These are phyloP conservation scores for Drosophila hydei DNA, from an alignment of 1,140 invertebrate genomes.

Conservation along the genomic window DNA sequence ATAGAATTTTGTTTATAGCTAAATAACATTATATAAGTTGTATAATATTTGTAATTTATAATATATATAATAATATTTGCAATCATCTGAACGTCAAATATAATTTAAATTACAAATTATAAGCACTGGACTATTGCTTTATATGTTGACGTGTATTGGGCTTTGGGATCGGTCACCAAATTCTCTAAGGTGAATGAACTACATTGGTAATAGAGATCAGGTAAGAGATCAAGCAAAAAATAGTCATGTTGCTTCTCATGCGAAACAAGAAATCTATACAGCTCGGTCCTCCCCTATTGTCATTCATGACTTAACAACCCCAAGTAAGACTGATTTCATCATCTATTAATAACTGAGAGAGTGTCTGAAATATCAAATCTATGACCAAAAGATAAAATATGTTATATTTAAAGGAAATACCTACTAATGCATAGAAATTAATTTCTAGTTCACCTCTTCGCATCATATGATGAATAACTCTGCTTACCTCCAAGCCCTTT, in stretches of 20 bases:
- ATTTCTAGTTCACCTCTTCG: neutral
- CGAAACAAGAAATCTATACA: constrained; percentile 13
- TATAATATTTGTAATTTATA: too few species aligned
- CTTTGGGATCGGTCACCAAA: constrained; percentile 2
- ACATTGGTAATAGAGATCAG: constrained; percentile 38
- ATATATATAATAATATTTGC: too few species aligned
- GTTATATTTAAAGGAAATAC: neutral
- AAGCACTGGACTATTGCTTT: too few species aligned
- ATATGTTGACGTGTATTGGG: too few species aligned
- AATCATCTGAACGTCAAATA: too few species aligned
- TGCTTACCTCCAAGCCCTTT: constrained; percentile 72
- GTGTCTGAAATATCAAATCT: neutral
- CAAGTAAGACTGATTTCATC: constrained; percentile 11
- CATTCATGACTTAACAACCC: constrained; percentile 40
- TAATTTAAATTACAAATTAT: too few species aligned
- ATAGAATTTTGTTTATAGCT: too few species aligned
- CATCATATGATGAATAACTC: constrained; percentile 68
- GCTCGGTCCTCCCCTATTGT: constrained; percentile 41
- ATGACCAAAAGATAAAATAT: neutral
- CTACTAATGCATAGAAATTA: constrained; percentile 33
- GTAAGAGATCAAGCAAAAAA: constrained; percentile 38
- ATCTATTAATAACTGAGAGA: neutral
- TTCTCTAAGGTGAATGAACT: constrained; percentile 61
- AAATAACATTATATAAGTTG: too few species aligned
- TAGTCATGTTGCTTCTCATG: constrained; percentile 19